phyloP scores from a whole-genome alignment of 2,888 invertebrate species.

The Cremastobaeus sp. region DNA sequence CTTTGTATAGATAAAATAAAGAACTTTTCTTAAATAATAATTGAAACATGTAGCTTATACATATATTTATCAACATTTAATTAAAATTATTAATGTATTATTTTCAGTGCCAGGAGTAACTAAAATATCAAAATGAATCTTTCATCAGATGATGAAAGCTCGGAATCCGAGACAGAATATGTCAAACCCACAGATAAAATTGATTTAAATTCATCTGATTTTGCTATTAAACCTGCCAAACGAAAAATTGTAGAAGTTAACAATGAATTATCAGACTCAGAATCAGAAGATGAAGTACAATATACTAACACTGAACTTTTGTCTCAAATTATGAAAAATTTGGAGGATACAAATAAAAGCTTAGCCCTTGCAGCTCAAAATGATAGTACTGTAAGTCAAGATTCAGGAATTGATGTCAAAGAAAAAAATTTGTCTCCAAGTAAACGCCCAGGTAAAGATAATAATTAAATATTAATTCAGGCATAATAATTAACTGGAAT shows the following conservation, averaged over 20 bases:
- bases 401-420: constrained; percentile 10
- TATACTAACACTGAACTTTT: constrained; percentile 65
- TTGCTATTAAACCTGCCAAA: constrained; percentile 67
- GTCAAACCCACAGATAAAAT: constrained; percentile 80
- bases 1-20: no score
- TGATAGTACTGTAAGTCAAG: constrained; percentile 14
- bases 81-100: no score
- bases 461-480: no score
- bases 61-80: no score
- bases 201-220: constrained; percentile 81
- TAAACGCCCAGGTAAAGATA: constrained; percentile 36
- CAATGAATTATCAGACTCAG: constrained; percentile 74
- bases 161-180: constrained; percentile 80
- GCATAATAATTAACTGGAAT: no score
- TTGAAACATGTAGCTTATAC: no score
- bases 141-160: constrained; percentile 70
- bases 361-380: constrained; percentile 6
- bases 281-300: constrained; percentile 81
- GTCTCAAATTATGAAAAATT: constrained; percentile 72
- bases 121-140: constrained; percentile 67
- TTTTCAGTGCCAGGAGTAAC: no score
- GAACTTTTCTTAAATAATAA: no score
- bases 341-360: constrained; percentile 63
- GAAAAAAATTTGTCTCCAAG: neutral
- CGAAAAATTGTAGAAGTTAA: constrained; percentile 70